Evolutionary conservation across 2,113 vertebrate species (phyloP), one percentile per base, ranked within the genome.

Genomic region (Micromys minutus): DNA sequence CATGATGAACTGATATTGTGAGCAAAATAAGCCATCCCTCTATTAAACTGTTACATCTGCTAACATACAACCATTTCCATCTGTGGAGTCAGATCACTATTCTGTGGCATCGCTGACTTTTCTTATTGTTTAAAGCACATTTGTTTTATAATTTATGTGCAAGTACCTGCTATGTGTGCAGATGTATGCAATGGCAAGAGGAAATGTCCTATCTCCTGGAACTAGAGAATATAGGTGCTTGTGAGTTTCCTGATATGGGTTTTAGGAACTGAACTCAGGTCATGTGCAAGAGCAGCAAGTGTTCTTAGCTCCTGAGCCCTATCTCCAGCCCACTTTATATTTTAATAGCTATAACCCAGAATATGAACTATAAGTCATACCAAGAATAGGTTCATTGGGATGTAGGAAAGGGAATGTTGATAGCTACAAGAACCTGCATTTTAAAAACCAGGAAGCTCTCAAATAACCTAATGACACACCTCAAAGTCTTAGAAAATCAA

Each of bases 291-390:
- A 81, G 7, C 79, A 59, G 55, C n/a, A 61, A 61, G 13, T 59
- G 15, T 61, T 83, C 57, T 83, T 29, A 83, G 39, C 24, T 61
- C 13, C 15, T 83, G 57, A 59, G n/a, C 24, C 24, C 26, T 83
- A 24, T 61, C 24, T 83, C n/a, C 80, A 42, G 24, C 24, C 24
- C 80, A 75, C 52, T 86, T 52, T 86, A 26, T 76, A 42, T 59
- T 86, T 91, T 95, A 24, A 50, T 21, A 94, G 52, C 29, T 50
- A 81, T 15, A 90, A 83, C 19, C 34, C 69, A 88, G 29, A 97
- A 29, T 61, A 39, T 91, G 31, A 91, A 81, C 75, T 74, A 11
- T 29, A 57, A 29, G 24, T 79, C 50, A 65, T 22, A 16, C 91
- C 11, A 86, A 93, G 55, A 92, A 81, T 91, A 52, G 76, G 52